Evolutionary conservation across 30 jellyfish, hydroid and myxozoan genomes (phyloP).

Genomic region (Turritopsis rubra): DNA sequence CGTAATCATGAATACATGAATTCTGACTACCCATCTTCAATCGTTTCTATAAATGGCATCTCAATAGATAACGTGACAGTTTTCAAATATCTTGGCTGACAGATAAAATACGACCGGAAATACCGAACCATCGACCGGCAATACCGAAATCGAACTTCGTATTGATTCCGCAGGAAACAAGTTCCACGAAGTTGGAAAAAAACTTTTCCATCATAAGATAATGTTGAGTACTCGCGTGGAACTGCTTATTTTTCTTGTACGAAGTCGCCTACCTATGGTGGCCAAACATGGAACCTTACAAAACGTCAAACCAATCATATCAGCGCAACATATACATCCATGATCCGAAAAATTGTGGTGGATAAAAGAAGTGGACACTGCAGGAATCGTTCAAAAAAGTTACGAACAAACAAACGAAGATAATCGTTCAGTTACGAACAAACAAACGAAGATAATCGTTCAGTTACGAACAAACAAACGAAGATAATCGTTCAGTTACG

Average conservation of each 20-base stretch:
- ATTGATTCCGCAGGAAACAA: background rate
- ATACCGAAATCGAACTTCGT: background rate
- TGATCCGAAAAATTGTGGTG: background rate
- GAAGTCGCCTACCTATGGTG: background rate
- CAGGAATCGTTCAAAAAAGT: background rate
- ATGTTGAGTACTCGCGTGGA: background rate
- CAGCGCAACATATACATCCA: background rate
- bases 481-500: too few species aligned
- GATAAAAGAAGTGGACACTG: background rate
- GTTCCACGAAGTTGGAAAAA: background rate
- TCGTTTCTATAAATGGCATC: background rate
- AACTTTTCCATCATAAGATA: background rate
- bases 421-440: too few species aligned
- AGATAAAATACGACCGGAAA: background rate
- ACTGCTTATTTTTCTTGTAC: background rate
- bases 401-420: background rate
- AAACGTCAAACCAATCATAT: too few species aligned
- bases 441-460: too few species aligned
- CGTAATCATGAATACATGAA: too few species aligned
- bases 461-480: too few species aligned
- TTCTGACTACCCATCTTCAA: background rate
- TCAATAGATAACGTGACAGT: background rate
- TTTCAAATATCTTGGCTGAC: background rate
- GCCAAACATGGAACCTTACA: too few species aligned
- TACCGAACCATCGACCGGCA: background rate